Evolutionary conservation across 2,888 invertebrate genomes (phyloP).

Genomic region (Phasia obesa): DNA sequence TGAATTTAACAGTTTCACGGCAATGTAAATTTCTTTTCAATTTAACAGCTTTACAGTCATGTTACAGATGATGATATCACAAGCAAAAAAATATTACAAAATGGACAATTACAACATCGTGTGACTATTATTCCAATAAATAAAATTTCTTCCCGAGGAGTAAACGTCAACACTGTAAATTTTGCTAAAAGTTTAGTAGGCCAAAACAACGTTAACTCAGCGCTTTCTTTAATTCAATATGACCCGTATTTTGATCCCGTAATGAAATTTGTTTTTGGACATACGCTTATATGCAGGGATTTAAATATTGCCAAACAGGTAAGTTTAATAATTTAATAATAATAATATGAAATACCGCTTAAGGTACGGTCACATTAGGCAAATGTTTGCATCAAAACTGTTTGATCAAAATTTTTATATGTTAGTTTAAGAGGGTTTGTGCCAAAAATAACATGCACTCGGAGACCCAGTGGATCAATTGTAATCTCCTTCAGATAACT

Average conservation of each 20-base stretch:
- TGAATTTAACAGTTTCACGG: background rate
- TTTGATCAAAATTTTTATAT: no score
- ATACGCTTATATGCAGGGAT: constrained; percentile 91
- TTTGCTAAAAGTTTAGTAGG: constrained; percentile 90
- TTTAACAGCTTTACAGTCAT: constrained; percentile 91
- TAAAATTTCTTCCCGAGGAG: constrained; percentile 88
- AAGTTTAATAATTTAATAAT: no score
- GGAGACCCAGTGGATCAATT: no score
- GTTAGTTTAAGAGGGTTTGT: no score
- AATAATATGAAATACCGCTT: no score
- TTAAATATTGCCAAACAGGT: constrained; percentile 89
- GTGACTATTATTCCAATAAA: constrained; percentile 96
- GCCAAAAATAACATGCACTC: no score
- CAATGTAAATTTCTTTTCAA: background rate
- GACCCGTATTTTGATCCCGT: constrained; percentile 87
- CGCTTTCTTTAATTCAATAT: constrained; percentile 90
- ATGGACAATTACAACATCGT: constrained; percentile 90
- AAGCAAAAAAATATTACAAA: constrained; percentile 91
- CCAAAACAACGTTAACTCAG: constrained; percentile 90
- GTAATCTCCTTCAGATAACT: no score
- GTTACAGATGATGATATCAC: constrained; percentile 94
- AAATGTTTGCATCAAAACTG: no score
- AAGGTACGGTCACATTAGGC: no score
- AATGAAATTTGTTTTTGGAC: constrained; percentile 95
- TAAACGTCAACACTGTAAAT: constrained; percentile 85